phyloP scores from a whole-genome alignment of 2,888 invertebrate genomes.

The Microctonus hyperodae region DNA sequence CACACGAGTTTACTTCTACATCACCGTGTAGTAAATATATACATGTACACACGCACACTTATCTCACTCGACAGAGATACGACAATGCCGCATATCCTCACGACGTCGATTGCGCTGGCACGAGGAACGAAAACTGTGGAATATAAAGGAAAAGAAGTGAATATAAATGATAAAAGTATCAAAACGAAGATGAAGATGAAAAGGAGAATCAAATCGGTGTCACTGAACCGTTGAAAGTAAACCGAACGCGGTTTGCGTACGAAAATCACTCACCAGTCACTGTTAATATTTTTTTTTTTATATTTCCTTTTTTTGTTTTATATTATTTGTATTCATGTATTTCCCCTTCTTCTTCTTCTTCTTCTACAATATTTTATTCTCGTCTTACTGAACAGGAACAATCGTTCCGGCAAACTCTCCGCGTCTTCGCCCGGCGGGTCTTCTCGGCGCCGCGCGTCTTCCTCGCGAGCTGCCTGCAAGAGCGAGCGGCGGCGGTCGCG shows the following conservation, averaged over 20 bases:
- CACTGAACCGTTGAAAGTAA: conserved; percentile 32
- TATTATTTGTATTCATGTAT: neutral
- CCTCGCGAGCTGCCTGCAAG: conserved; percentile 16
- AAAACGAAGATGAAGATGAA: conserved; percentile 1
- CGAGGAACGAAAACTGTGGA: conserved; percentile 1
- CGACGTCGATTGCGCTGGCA: conserved; percentile 13
- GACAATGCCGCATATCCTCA: conserved; percentile 11
- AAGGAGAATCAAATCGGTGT: conserved; percentile 23
- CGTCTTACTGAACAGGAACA: neutral
- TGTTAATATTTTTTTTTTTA: conserved; percentile 4
- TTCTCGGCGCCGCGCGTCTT: conserved; percentile 24
- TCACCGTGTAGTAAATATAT: neutral
- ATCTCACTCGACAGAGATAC: conserved; percentile 23
- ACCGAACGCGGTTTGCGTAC: conserved; percentile 25
- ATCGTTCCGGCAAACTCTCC: conserved; percentile 18
- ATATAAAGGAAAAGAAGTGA: conserved; percentile 1
- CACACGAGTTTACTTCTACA: conserved; percentile 9
- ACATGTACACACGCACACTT: conserved; percentile 21
- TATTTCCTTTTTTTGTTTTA: neutral
- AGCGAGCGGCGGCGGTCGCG: conserved; percentile 26
- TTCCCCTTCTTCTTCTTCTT: neutral
- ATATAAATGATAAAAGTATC: neutral
- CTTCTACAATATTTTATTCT: neutral
- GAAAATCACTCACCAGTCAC: conserved; percentile 26
- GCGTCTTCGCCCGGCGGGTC: neutral